phyloP scores from a whole-genome alignment of 2,113 vertebrate genomes.

The Anser cygnoides region DNA sequence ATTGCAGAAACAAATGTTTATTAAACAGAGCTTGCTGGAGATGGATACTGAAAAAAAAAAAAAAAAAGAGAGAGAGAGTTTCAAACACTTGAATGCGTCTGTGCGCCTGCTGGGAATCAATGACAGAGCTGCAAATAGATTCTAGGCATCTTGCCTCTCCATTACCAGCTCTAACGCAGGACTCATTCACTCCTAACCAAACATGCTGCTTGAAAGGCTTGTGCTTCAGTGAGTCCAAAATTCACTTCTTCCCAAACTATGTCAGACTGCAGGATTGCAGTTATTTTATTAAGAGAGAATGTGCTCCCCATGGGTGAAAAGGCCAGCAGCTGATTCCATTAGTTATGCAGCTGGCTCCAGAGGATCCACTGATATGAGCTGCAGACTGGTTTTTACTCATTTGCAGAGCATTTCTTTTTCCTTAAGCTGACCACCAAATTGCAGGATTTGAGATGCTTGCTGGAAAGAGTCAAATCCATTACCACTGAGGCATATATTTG shows the following conservation, averaged over 20 bases:
- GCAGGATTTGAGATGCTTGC: conserved; percentile 27
- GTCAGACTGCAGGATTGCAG: background rate
- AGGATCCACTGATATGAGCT: background rate
- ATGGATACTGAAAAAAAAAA: background rate
- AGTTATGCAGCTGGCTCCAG: conserved; percentile 32
- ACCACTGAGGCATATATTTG: conserved; percentile 21
- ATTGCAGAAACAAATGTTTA: background rate
- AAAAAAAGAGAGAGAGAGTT: background rate
- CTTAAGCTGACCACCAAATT: conserved; percentile 51
- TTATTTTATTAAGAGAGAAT: conserved; percentile 36
- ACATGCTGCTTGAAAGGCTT: conserved; percentile 6
- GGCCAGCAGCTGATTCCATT: conserved; percentile 39
- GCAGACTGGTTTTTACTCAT: background rate
- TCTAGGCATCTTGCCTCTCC: conserved; percentile 4
- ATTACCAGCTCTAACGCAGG: background rate
- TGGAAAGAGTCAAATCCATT: conserved; percentile 44
- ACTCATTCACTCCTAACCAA: conserved; percentile 24
- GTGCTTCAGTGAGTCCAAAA: conserved; percentile 21
- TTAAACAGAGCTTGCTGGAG: conserved; percentile 27
- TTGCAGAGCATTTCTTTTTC: conserved; percentile 9
- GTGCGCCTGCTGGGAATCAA: conserved; percentile 2
- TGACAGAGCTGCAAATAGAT: conserved; percentile 31
- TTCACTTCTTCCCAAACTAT: background rate
- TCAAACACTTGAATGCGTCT: conserved; percentile 42
- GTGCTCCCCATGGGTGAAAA: background rate